Conservation (phyloP, 2,888 invertebrate genomes). For the Acleris cristana region DNA sequence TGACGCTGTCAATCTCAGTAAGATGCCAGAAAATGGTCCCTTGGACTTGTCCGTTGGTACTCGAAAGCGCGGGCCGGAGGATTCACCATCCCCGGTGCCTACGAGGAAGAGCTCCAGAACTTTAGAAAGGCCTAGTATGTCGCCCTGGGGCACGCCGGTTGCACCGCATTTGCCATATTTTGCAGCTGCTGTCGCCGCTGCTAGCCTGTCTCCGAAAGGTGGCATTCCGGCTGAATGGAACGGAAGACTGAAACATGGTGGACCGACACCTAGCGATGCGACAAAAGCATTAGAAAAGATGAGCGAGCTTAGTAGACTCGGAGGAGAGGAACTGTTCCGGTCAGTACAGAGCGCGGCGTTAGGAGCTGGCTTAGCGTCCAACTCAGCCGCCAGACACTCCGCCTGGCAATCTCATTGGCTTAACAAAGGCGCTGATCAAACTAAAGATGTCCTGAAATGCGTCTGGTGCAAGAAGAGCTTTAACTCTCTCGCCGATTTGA, state of each 20-base stretch:
- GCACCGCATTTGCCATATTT: constrained; percentile 92
- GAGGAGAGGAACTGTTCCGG: constrained; percentile 90
- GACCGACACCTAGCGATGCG: constrained; percentile 90
- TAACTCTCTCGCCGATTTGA: constrained; percentile 95
- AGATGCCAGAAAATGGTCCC: constrained; percentile 88
- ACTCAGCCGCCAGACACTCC: constrained; percentile 89
- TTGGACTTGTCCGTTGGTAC: constrained; percentile 91
- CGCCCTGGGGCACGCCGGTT: constrained; percentile 91
- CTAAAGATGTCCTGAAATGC: constrained; percentile 97
- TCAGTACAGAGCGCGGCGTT: constrained; percentile 83
- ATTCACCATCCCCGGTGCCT: constrained; percentile 85
- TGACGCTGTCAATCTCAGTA: constrained; percentile 89
- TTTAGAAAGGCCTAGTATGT: constrained; percentile 87
- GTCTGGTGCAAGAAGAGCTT: constrained; percentile 99
- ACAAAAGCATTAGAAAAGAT: constrained; percentile 95
- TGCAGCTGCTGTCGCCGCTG: constrained; percentile 90
- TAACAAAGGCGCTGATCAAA: constrained; percentile 97
- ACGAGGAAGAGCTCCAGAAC: constrained; percentile 87
- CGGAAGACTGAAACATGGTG: constrained; percentile 89
- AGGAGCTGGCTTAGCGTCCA: constrained; percentile 77
- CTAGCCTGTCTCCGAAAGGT: constrained; percentile 89
- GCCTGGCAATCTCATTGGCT: constrained; percentile 99
- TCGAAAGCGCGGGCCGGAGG: constrained; percentile 88
- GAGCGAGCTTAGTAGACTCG: constrained; percentile 94
- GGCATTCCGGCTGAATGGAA: constrained; percentile 88